Conservation (phyloP, 1,140 invertebrate genomes). For the Drosophila pachea region DNA sequence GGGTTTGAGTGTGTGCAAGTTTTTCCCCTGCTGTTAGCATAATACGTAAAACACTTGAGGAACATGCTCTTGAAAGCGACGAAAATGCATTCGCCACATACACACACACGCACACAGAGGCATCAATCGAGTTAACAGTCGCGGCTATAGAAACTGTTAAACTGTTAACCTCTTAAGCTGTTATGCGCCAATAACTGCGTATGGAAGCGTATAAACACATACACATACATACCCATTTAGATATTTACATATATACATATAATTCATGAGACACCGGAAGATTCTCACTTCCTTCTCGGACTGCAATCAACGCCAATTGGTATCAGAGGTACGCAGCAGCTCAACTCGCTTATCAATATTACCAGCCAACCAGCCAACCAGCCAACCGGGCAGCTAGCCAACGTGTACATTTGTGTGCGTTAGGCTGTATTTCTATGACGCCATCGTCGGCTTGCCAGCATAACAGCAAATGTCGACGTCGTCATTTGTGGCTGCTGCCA, state of each 20-base stretch:
- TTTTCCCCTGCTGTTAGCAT: constrained; percentile 32
- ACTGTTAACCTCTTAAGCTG: constrained; percentile 19
- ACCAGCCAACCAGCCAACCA: background rate
- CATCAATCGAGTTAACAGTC: constrained; percentile 30
- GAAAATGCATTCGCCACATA: constrained; percentile 45
- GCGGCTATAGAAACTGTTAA: constrained; percentile 17
- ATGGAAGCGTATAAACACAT: background rate
- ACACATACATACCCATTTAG: background rate
- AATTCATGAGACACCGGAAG: background rate
- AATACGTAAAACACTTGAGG: constrained; percentile 35
- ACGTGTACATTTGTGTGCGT: background rate
- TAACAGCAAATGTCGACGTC: constrained; percentile 40
- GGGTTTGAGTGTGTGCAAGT: constrained; percentile 17
- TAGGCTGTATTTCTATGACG: constrained; percentile 54
- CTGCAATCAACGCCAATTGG: constrained; percentile 31
- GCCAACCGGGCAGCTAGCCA: background rate
- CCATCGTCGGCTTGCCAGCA: constrained; percentile 57
- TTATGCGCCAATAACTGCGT: constrained; percentile 7
- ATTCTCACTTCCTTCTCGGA: background rate
- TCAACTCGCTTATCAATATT: constrained; percentile 29
- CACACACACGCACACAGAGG: constrained; percentile 6
- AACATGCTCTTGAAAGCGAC: constrained; percentile 47
- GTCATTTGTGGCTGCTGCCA: constrained; percentile 24
- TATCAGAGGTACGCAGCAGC: constrained; percentile 25
- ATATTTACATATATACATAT: constrained; percentile 1